Base-by-base conservation (phyloP, 1,140 invertebrate genomes). In the Adelges cooleyi region DNA sequence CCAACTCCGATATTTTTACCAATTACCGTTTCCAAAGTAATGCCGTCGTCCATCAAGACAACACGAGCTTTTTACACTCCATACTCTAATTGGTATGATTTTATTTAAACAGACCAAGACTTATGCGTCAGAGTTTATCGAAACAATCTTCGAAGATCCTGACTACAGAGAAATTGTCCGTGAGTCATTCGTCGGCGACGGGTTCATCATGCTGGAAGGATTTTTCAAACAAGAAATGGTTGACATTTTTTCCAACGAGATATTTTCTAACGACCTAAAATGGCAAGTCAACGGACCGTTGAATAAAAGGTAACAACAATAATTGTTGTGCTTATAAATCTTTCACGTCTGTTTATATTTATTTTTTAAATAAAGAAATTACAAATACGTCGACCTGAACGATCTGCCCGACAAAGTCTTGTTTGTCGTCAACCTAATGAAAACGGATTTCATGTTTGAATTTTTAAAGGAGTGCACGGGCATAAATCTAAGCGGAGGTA, bases 401-500 rank as follows among this genome's bases (percentile, higher is more conserved):
- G 18, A 59, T 5, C 18, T 59, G n/a, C 54, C 40, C 3, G 2
- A 0, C 1, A 20, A 11, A 33, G 4, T 62, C 15, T 22, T 62
- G 1, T 62, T 33, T 48, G 1, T 62, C 22, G 56, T 62, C 20
- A 62, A 62, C 46, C 15, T 62, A 25, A 20, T 62, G 15, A 62
- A 62, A 25, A 62, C 56, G 44, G 25, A 48, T 33, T 11, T 27
- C 13, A 62, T 62, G 56, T 62, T 48, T 48, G 5, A 46, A 13
- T 62, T 62, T 62, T 48, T 62, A 8, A 33, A 22, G 9, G 56
- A 62, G 1, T 62, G 56, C 2, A 33, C 56, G 3, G 56, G 56
- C n/a, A 1, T 62, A 2, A n/a, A 48, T 13, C 46, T 48, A 20
- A 13, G 10, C 20, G 27, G 42, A 18, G 42, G 56, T 62, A 25